Base-by-base conservation (phyloP, 2,888 invertebrate genomes). In the Phaonia tiefii region DNA sequence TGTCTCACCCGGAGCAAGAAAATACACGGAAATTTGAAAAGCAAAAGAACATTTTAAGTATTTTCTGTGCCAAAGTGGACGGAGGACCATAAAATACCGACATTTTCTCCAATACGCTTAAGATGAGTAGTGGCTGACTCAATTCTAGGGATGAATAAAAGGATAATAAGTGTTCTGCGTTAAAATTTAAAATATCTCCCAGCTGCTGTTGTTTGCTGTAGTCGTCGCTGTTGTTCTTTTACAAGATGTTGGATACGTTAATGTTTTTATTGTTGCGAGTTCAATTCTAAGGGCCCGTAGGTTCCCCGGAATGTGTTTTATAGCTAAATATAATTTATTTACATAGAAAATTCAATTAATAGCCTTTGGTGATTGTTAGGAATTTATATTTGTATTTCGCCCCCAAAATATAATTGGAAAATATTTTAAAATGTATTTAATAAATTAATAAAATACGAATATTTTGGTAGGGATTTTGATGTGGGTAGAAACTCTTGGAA, bases 281-380 rank as follows among this genome's bases (percentile, higher is more conserved):
- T n/a, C n/a, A 8, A 5, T 31, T 31, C 8, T 31, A 3, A 31
- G 31, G n/a, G 31, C 8, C 31, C 31, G 31, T 3, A 3, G 31
- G 31, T 31, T 5, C 31, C 31, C 3, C 8, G 31, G 31, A 31
- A 31, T 31, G 31, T 63, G 17, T 76, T 70, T 80, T 67, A 46
- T 75, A 81, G n/a, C 8, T 75, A 72, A 75, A 69, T 78, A 65
- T 78, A 78, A 78, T 81, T 78, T 78, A 75, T 78, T 81, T 81
- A 75, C 69, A 72, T 78, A 46, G 39, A 69, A 78, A 81, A 69
- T 81, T 78, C 75, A 63, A 65, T 72, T 81, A 72, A 51, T 73
- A 58, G 81, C 81, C 78, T 65, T 49, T 17, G 72, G 78, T n/a
- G 56, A 56, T n/a, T 65, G 31, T 25, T 46, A n/a, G n/a, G n/a